Conservation (phyloP, 2,113 vertebrate species). For the Coturnix japonica region DNA sequence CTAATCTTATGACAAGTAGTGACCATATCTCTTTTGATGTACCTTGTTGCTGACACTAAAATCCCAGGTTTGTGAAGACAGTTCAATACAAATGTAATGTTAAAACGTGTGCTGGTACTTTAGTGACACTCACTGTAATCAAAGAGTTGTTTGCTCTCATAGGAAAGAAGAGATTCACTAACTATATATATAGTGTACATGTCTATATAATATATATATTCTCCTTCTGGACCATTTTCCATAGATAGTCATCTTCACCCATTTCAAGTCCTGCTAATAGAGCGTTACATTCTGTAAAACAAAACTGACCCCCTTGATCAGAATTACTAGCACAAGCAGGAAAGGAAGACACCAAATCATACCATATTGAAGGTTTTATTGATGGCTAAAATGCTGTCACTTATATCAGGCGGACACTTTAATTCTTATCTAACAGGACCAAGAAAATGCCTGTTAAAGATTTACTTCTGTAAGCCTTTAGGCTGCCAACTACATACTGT, state of each 20-base stretch:
- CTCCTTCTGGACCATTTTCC: neutral
- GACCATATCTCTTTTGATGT: neutral
- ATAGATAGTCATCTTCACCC: neutral
- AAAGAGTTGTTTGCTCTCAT: neutral
- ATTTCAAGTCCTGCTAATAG: neutral
- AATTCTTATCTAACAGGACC: neutral
- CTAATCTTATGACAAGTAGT: neutral
- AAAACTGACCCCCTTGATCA: neutral
- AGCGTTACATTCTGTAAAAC: neutral
- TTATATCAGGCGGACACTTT: neutral
- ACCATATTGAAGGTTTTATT: conserved; percentile 53
- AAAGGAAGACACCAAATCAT: conserved; percentile 4
- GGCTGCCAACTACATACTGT: neutral
- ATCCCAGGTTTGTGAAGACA: neutral
- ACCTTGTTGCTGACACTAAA: neutral
- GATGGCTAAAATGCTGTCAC: conserved; percentile 31
- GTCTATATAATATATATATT: too few relatives aligned
- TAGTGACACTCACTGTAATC: neutral
- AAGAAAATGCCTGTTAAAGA: neutral
- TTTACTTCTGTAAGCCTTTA: neutral
- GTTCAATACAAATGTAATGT: neutral
- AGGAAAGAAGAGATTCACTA: neutral
- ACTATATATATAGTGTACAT: too few relatives aligned
- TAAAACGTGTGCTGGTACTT: neutral
- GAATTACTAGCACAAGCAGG: neutral